phyloP scores from a whole-genome alignment of 1,140 invertebrate genomes.

The Caenorhabditis tropicalis region DNA sequence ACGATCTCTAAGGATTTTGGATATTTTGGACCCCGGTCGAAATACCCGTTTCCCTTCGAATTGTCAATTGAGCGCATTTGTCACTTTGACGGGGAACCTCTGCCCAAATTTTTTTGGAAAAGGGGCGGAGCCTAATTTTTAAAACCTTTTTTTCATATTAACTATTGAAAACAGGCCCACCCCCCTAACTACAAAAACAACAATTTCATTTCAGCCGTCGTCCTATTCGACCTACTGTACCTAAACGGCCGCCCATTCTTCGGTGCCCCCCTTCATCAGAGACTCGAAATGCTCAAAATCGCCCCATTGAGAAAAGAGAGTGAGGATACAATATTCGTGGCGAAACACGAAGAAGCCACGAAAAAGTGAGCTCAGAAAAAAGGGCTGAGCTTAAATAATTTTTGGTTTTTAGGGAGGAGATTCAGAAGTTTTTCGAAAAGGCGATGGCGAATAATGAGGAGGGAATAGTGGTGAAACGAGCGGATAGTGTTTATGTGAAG shows the following conservation, averaged over 20 bases:
- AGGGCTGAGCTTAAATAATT: too few species aligned
- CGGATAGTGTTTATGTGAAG: slow-evolving; percentile 16
- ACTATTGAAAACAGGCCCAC: too few species aligned
- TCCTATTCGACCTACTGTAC: slow-evolving; percentile 44
- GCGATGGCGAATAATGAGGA: slow-evolving; percentile 45
- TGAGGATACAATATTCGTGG: slow-evolving; percentile 38
- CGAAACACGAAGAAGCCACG: slow-evolving; percentile 10
- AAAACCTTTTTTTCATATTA: too few species aligned
- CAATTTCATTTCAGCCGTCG: slow-evolving; percentile 1
- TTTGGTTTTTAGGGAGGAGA: not conserved
- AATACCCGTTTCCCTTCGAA: too few species aligned
- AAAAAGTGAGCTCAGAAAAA: not conserved
- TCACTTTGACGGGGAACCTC: too few species aligned
- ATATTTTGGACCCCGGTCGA: too few species aligned
- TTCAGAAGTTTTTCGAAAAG: slow-evolving; percentile 20
- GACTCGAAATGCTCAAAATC: slow-evolving; percentile 38
- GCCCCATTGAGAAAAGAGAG: slow-evolving; percentile 28
- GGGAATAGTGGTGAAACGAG: slow-evolving; percentile 36
- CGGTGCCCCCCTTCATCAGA: slow-evolving; percentile 18
- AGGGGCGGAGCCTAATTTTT: too few species aligned
- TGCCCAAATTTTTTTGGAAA: too few species aligned
- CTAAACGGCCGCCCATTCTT: slow-evolving; percentile 21
- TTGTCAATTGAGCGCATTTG: too few species aligned
- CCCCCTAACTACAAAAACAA: not conserved
- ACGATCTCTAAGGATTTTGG: too few species aligned